Evolutionary conservation across 2,888 invertebrate species (phyloP), one percentile per base, ranked within the genome.

Genomic region (Holacanthella duospinosa): DNA sequence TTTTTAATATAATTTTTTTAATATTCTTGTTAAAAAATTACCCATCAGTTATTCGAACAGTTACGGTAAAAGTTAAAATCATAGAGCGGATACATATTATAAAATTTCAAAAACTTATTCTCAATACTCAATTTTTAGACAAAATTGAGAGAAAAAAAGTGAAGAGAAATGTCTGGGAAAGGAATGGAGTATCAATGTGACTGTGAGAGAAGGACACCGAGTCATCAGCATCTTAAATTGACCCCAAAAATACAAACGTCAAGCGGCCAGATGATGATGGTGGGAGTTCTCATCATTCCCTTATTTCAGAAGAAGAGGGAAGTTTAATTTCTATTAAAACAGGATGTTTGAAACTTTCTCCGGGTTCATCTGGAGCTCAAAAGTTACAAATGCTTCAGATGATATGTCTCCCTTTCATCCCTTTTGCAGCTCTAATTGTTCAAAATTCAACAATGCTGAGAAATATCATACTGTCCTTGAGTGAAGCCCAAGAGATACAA

Each of bases 401-500:
- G 80, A 74, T 83, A 68, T 74, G 80, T 44, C 77, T 83, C 1
- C 82, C 82, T 69, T 82, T 82, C 75, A 78, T 83, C 48, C 83
- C 82, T 0, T 82, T 83, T 70, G 79, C 78, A 1, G 82, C 82
- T 1, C 77, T 83, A 43, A 77, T 83, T 57, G 74, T 79, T 19
- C 82, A 83, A 75, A 82, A 82, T 76, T 81, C 80, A 68, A 78
- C 80, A 68, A 78, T 79, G 64, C 81, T 82, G 29, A 78, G 80
- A 0, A 78, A 78, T 55, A 77, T 81, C 1, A 79, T 80, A 0
- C 75, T 76, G 43, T 79, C 80, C 1, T 74, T 82, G 66, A 78
- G 79, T 66, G 77, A 80, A 1, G 80, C 81, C 0, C 70, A 79
- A 9, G 79, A 79, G 70, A 75, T 82, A 54, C 77, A 80, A 65